Conservation (phyloP, 1,140 invertebrate species). For the Scaptodrosophila lebanonensis region DNA sequence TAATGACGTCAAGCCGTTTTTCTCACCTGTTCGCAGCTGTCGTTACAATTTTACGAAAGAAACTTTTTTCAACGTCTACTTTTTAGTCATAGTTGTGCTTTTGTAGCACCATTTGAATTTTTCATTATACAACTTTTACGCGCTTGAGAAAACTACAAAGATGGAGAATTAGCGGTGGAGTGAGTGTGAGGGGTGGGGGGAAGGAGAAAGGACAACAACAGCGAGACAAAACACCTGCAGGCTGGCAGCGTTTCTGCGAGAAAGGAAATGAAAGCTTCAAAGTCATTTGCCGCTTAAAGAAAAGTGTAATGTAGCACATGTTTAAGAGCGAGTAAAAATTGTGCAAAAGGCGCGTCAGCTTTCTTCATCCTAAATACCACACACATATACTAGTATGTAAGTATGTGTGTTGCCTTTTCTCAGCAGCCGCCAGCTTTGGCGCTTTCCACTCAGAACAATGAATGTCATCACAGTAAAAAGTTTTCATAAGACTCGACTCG, state of each 20-base stretch:
- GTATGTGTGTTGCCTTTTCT: no score
- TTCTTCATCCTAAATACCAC: conserved; percentile 7
- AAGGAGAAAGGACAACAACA: conserved; percentile 2
- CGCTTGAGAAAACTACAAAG: conserved; percentile 14
- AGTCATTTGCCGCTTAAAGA: conserved; percentile 40
- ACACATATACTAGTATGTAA: conserved; percentile 21
- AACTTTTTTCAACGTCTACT: no score
- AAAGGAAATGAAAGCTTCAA: conserved; percentile 50
- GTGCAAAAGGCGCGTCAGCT: conserved; percentile 2
- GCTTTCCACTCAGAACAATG: conserved; percentile 66
- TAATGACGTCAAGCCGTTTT: no score
- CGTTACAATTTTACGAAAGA: no score
- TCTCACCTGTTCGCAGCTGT: no score
- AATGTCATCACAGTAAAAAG: conserved; percentile 70
- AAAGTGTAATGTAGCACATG: conserved; percentile 33
- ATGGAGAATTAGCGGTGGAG: conserved; percentile 21
- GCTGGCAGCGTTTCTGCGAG: no score
- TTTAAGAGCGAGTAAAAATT: conserved; percentile 22
- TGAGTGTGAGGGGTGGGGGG: conserved; percentile 6
- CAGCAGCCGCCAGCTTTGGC: no score
- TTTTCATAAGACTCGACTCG: conserved; percentile 58
- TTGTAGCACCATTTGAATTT: conserved; percentile 42
- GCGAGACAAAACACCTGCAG: no score
- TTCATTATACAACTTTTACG: conserved; percentile 57
- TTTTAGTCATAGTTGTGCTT: no score